phyloP scores from a whole-genome alignment of 2,888 invertebrate species.

The Pegoplata infirma region DNA sequence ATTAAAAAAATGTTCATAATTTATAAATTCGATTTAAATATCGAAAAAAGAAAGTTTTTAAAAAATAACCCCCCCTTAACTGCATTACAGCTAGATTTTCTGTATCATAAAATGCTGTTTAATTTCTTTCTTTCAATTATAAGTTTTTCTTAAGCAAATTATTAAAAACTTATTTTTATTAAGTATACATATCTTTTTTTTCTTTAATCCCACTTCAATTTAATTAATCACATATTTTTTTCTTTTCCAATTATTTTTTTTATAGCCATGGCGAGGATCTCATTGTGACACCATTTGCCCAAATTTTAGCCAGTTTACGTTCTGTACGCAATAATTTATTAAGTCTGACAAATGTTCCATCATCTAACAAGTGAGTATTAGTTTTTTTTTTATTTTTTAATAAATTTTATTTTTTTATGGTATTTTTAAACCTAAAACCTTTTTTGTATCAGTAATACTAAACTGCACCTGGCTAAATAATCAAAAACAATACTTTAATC shows the following conservation, averaged over 20 bases:
- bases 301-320: constrained; percentile 98
- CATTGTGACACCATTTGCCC: constrained; percentile 99
- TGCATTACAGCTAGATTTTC: too few relatives aligned
- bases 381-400: constrained; percentile 35
- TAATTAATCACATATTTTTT: constrained; percentile 23
- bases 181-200: too few relatives aligned
- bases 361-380: constrained; percentile 84
- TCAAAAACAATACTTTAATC: constrained; percentile 23
- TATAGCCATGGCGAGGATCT: constrained; percentile 96
- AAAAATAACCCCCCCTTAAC: too few relatives aligned
- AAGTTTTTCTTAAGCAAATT: constrained; percentile 15
- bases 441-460: constrained; percentile 39
- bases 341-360: constrained; percentile 93
- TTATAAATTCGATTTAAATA: too few relatives aligned
- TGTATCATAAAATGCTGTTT: too few relatives aligned
- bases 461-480: constrained; percentile 50
- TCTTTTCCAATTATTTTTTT: constrained; percentile 49
- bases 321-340: constrained; percentile 99
- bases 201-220: too few relatives aligned
- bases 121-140: constrained; percentile 19
- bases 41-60: too few relatives aligned
- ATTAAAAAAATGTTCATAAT: too few relatives aligned
- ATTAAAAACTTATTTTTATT: constrained; percentile 12
- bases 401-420: constrained; percentile 44
- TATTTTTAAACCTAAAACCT: constrained; percentile 7